Conservation (phyloP, 2,888 invertebrate genomes). For the Saturnia japonica region DNA sequence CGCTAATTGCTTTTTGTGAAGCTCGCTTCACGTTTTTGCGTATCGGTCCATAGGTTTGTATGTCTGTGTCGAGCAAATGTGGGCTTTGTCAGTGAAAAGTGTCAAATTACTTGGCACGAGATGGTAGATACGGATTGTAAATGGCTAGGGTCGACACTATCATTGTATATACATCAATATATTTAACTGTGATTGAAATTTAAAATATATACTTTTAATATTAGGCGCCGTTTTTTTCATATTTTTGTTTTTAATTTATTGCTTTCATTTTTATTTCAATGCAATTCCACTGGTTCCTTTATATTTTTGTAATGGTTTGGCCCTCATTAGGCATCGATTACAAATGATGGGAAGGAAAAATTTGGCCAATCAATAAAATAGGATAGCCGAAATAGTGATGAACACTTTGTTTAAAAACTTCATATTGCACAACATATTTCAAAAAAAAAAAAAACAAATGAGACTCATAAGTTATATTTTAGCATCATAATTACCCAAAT, state of each 20-base stretch:
- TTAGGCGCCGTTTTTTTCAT: background rate
- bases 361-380: background rate
- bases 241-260: background rate
- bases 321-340: background rate
- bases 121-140: slow-evolving; percentile 67
- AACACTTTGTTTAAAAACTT: background rate
- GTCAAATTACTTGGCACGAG: slow-evolving; percentile 81
- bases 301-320: too few species aligned
- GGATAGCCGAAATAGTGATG: background rate
- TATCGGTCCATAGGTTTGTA: slow-evolving; percentile 55
- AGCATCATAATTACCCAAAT: background rate
- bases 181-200: background rate
- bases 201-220: background rate
- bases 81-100: slow-evolving; percentile 80
- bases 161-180: background rate
- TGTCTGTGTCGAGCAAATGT: slow-evolving; percentile 72
- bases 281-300: background rate
- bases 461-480: background rate
- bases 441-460: background rate
- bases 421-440: background rate
- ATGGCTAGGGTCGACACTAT: background rate
- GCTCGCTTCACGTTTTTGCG: slow-evolving; percentile 64
- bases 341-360: background rate
- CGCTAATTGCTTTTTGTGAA: slow-evolving; percentile 78
- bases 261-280: background rate